A percentile compares a stretch with the other conserved stretches of the same genome.
Conservation (phyloP, 2,113 vertebrate genomes). For the Numida meleagris region DNA sequence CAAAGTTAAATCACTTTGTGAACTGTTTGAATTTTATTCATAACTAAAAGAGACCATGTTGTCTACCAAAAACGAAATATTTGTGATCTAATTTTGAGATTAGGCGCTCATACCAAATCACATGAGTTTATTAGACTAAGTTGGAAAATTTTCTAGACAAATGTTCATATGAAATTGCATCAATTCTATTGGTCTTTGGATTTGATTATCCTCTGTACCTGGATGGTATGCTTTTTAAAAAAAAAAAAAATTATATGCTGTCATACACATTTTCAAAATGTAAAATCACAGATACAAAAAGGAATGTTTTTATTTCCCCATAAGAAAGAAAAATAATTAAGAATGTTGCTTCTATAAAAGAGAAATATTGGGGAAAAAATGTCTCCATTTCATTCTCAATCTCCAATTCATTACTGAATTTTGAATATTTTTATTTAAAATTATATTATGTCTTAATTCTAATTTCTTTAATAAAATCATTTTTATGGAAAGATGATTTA, state of each 20-base stretch:
- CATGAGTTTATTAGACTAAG: not conserved
- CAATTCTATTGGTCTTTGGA: not conserved
- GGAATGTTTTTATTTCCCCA: not conserved
- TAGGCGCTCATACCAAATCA: not conserved
- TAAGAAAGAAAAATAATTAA: not conserved
- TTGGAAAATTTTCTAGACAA: not conserved
- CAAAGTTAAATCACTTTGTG: not conserved
- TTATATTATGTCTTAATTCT: not conserved
- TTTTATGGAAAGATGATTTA: not conserved
- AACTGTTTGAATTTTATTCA: not conserved
- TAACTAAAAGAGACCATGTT: not conserved
- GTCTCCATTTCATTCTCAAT: not conserved
- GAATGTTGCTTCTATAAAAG: not conserved
- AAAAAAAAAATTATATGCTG: not conserved
- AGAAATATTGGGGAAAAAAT: rapidly evolving
- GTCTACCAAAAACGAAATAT: not conserved
- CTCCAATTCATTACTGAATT: too few species aligned
- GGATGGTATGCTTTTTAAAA: not conserved
- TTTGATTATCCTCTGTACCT: not conserved
- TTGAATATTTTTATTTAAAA: not conserved
- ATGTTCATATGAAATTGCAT: not conserved
- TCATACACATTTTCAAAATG: not conserved
- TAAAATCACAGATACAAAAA: not conserved
- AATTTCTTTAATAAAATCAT: not conserved
- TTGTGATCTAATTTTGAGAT: not conserved